Conservation (phyloP, 2,113 vertebrate species). For the Cephalopholis sonnerati region DNA sequence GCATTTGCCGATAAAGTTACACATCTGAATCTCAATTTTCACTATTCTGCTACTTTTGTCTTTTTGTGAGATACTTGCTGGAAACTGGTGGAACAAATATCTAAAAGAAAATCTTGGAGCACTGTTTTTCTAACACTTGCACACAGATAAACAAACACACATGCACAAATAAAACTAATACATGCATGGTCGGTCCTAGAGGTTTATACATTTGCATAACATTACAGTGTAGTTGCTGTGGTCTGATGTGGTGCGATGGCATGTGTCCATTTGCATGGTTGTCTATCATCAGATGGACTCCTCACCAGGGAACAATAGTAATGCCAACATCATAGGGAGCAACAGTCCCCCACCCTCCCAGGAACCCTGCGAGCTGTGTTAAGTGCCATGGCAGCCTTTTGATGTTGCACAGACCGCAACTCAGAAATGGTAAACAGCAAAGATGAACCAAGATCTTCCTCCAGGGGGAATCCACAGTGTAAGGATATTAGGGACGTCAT, state of each 20-base stretch:
- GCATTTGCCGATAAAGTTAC: conserved; percentile 20
- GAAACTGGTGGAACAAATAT: not conserved
- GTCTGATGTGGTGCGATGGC: conserved; percentile 45
- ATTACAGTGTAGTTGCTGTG: conserved; percentile 36
- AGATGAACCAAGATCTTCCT: conserved; percentile 82
- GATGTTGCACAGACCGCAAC: conserved; percentile 80
- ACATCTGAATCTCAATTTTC: not conserved
- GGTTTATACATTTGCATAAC: conserved; percentile 58
- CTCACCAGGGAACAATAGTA: conserved; percentile 74
- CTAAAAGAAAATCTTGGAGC: not conserved
- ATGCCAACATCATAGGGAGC: conserved; percentile 72
- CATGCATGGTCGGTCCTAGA: conserved; percentile 38
- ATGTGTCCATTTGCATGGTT: conserved; percentile 75
- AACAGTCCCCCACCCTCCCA: conserved; percentile 50
- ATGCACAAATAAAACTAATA: conserved; percentile 25
- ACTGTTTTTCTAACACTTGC: conserved; percentile 8
- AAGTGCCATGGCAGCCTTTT: conserved; percentile 83
- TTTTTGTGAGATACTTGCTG: not conserved
- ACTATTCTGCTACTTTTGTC: not conserved
- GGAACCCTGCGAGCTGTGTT: conserved; percentile 79
- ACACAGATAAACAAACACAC: conserved; percentile 16
- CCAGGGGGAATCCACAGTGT: conserved; percentile 79
- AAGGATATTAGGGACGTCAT: conserved; percentile 80
- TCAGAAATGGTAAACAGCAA: conserved; percentile 82
- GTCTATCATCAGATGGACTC: conserved; percentile 72